Evolutionary conservation across 2,113 vertebrate genomes (phyloP).

Genomic region (Australoheros scitulus): DNA sequence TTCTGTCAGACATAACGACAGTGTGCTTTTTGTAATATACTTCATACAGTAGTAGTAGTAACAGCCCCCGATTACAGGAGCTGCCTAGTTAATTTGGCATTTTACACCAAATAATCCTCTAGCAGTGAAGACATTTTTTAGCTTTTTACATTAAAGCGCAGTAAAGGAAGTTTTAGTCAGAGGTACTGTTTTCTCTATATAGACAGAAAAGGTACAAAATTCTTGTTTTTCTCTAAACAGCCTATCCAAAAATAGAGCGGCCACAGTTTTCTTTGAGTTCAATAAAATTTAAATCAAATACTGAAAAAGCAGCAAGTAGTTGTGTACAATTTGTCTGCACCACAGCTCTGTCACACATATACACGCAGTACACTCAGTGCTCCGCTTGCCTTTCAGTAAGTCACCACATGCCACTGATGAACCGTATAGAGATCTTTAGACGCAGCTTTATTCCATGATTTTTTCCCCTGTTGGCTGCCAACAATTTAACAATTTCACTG

Average conservation of each 20-base stretch:
- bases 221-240: background rate
- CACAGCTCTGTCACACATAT: background rate
- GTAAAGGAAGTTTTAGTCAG: background rate
- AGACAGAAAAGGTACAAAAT: background rate
- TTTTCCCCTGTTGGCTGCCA: too few relatives aligned
- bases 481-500: too few relatives aligned
- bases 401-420: background rate
- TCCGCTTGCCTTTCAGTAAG: background rate
- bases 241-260: background rate
- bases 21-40: background rate
- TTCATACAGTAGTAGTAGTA: background rate
- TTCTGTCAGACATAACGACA: background rate
- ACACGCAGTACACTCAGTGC: background rate
- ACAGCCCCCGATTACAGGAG: background rate
- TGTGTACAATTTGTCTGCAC: background rate
- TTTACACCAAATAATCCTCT: accelerated
- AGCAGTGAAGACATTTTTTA: background rate
- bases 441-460: too few relatives aligned
- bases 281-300: background rate
- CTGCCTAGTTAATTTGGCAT: background rate
- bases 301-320: background rate
- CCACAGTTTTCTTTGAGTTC: background rate
- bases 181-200: background rate
- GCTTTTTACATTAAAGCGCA: accelerated
- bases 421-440: background rate